These are phyloP conservation scores for Megalops cyprinoides DNA, from an alignment of 2,797 vertebrate genomes.

Conservation along the genomic window DNA sequence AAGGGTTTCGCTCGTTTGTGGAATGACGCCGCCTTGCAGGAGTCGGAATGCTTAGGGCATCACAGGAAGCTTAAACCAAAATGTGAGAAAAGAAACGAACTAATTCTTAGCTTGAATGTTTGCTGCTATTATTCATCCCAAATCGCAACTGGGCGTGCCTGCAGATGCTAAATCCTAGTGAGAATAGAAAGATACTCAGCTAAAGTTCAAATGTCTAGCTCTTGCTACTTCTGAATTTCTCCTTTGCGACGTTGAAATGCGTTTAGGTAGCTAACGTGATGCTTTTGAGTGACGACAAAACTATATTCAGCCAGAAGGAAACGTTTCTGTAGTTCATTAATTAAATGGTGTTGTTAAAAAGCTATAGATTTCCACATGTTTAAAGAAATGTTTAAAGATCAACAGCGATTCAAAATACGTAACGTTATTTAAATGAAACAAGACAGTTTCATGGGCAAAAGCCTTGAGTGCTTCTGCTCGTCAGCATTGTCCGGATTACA, in stretches of 20 bases:
- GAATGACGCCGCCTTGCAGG: background rate
- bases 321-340: background rate
- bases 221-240: background rate
- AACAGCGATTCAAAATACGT: background rate
- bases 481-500: background rate
- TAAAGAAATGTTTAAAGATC: background rate
- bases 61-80: background rate
- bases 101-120: background rate
- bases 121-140: background rate
- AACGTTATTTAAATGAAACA: background rate
- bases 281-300: background rate
- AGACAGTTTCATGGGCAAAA: background rate
- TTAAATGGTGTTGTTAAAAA: background rate
- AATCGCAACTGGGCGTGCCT: constrained; percentile 10
- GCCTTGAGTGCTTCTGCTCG: background rate
- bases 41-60: constrained; percentile 9
- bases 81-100: background rate
- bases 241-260: background rate
- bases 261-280: background rate
- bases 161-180: constrained; percentile 9
- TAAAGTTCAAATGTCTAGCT: constrained; percentile 1
- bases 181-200: background rate
- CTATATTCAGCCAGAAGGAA: background rate
- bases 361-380: background rate
- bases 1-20: background rate